Evolutionary conservation across 2,113 vertebrate genomes (phyloP).

Genomic region (Centrocercus urophasianus): DNA sequence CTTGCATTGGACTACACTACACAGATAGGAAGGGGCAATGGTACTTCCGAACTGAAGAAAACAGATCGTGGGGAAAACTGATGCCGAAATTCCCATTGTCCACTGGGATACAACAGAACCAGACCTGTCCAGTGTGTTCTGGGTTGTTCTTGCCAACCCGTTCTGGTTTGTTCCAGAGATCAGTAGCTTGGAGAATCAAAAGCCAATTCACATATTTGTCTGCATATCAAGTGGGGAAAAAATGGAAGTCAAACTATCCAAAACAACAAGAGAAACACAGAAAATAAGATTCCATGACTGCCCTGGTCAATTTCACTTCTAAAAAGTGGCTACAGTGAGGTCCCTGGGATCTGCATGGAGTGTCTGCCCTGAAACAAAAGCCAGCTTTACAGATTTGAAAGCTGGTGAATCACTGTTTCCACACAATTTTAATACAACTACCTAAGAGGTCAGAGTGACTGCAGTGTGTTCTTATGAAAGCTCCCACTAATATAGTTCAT

Average conservation of each 20-base stretch:
- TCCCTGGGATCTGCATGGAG: not conserved
- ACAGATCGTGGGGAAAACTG: not conserved
- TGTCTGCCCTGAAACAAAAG: not conserved
- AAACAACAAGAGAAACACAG: not conserved
- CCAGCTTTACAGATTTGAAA: not conserved
- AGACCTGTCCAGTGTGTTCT: not conserved
- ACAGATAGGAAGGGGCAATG: not conserved
- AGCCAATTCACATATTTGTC: not conserved
- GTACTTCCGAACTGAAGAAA: not conserved
- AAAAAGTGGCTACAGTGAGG: not conserved
- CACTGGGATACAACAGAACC: not conserved
- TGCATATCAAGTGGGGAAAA: not conserved
- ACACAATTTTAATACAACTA: not conserved
- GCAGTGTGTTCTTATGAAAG: not conserved
- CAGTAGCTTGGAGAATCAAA: not conserved
- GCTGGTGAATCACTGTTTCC: not conserved
- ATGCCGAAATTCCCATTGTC: not conserved
- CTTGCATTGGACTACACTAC: not conserved
- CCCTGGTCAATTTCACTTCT: not conserved
- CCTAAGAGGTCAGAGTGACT: not conserved
- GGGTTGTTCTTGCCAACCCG: not conserved
- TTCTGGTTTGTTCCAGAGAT: not conserved
- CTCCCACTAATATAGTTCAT: not conserved
- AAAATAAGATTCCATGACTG: not conserved
- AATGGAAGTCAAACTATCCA: not conserved